Base-by-base conservation (phyloP, 2,113 vertebrate genomes). In the Oreamnos americanus region DNA sequence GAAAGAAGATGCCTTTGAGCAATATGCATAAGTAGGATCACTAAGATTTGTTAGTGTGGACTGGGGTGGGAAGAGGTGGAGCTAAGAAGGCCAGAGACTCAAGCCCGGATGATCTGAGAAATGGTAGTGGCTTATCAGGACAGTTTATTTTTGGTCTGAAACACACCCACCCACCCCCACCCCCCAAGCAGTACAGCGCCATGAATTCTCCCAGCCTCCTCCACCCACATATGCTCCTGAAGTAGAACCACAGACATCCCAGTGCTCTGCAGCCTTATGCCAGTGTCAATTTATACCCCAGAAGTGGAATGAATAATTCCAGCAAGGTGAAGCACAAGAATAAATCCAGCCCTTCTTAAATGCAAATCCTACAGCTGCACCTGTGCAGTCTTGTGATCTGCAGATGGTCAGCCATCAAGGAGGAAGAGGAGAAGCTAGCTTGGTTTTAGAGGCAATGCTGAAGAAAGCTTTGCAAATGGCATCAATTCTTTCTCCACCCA, bases 301-400 rank as follows among this genome's bases (percentile, higher is more conserved):
- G 53, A 95, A 92, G 93, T 25, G 88, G 92, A 94, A 96, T 36
- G 47, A 74, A 6, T 23, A 51, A 25, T 23, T 39, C 19, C 43
- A 89, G 33, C 83, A 97, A 95, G 90, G 90, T 93, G 84, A 97
- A 74, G 83, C 79, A 81, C 13, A 7, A 26, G 76, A 62, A 10
- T 78, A 95, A 81, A 91, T 17, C 64, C 23, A 74, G 89, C 76
- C 23, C 49, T 94, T 86, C 47, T 33, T 30, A 64, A 47, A 60
- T 45, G 74, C 89, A 94, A 79, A 83, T 36, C 43, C 85, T 64
- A 84, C 23, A 49, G 89, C 87, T 71, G 60, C 45, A 83, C 26
- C 53, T 57, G 78, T 67, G 43, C 74, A 84, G 39, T 67, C 93
- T 86, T 17, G 2, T 71, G 95, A 94, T 17, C 7, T 49, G 36